These are phyloP conservation scores for Gobio gobio DNA, from an alignment of 2,113 vertebrate species.

Conservation along the genomic window DNA sequence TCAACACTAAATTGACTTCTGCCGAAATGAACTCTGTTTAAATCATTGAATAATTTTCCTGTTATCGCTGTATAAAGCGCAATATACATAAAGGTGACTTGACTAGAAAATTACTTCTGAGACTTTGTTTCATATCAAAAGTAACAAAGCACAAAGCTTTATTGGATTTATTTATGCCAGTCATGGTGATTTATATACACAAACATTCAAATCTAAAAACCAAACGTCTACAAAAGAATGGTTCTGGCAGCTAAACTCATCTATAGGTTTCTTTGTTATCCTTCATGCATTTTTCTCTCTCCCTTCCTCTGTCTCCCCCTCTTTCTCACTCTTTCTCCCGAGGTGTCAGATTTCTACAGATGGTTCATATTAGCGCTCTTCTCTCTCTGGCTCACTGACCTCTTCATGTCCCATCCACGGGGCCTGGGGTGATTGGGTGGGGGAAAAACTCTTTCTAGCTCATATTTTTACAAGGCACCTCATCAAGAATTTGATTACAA, in stretches of 20 bases:
- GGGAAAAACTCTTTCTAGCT: constrained; percentile 52
- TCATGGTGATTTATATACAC: background rate
- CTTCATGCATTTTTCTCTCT: constrained; percentile 54
- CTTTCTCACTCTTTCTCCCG: constrained; percentile 43
- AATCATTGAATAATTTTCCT: too few species aligned
- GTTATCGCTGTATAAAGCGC: too few species aligned
- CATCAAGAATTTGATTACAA: constrained; percentile 33
- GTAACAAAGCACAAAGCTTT: too few species aligned
- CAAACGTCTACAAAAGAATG: constrained; percentile 26
- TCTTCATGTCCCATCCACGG: constrained; percentile 63
- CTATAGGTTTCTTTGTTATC: constrained; percentile 74
- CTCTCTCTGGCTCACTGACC: constrained; percentile 70
- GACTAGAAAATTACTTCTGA: too few species aligned
- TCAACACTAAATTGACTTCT: too few species aligned
- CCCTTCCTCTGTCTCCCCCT: constrained; percentile 30
- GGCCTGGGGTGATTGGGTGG: constrained; percentile 58
- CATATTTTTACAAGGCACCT: constrained; percentile 32
- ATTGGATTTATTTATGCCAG: background rate
- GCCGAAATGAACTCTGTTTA: too few species aligned
- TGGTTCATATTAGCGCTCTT: constrained; percentile 77
- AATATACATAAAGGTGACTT: too few species aligned
- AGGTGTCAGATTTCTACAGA: constrained; percentile 81
- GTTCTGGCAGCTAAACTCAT: constrained; percentile 61
- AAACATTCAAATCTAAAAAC: constrained; percentile 22
- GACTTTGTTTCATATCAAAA: too few species aligned